These are phyloP conservation scores for Enteromius argenteus DNA, from an alignment of 2,797 vertebrate species.

Conservation along the genomic window DNA sequence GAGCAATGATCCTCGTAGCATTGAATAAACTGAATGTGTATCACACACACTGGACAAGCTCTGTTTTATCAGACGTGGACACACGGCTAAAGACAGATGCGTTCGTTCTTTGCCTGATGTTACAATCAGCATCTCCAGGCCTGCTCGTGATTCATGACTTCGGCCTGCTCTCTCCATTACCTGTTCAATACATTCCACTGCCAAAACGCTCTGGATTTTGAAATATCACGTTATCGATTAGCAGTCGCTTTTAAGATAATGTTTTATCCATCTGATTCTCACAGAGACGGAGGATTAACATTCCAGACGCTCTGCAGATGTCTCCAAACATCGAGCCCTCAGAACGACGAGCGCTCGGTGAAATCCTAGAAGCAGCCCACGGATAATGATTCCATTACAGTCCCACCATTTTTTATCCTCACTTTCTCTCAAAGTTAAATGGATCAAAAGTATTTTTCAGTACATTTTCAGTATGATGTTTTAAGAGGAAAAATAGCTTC, in stretches of 20 bases:
- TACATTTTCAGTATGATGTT: not conserved
- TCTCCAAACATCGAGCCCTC: constrained; percentile 43
- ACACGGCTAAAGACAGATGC: constrained; percentile 49
- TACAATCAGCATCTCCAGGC: constrained; percentile 56
- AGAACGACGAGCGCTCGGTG: constrained; percentile 30
- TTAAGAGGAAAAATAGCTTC: not conserved
- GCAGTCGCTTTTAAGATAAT: constrained; percentile 55
- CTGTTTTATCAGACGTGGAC: constrained; percentile 65
- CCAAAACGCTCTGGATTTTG: constrained; percentile 47
- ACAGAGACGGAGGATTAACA: not conserved
- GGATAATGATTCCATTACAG: constrained; percentile 44
- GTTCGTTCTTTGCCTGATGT: constrained; percentile 56
- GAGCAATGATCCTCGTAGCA: not conserved
- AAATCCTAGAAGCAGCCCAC: constrained; percentile 50
- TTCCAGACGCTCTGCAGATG: not conserved
- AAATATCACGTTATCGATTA: constrained; percentile 59
- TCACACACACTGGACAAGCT: no score
- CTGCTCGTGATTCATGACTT: constrained; percentile 53
- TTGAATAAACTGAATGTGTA: not conserved
- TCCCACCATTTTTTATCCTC: not conserved
- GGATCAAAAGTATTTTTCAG: not conserved
- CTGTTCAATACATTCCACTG: constrained; percentile 28
- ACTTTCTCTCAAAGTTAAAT: not conserved
- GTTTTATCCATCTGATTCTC: constrained; percentile 54
- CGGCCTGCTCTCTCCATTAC: constrained; percentile 47